Conservation (phyloP, 2,888 invertebrate genomes). For the Epirrhoe tristata region DNA sequence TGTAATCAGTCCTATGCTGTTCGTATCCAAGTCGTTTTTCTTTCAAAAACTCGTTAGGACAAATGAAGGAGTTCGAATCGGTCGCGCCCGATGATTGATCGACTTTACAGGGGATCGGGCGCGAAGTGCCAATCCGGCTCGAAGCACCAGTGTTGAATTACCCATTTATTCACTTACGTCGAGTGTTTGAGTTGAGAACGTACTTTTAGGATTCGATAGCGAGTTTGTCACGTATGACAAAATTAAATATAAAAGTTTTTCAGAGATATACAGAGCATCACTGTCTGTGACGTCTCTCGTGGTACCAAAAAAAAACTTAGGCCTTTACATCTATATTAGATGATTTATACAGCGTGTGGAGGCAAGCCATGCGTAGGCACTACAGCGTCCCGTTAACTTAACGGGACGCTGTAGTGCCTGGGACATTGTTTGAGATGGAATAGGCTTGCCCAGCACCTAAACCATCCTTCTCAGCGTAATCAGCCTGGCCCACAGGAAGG, state of each 20-base stretch:
- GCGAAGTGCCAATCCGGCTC: slow-evolving; percentile 27
- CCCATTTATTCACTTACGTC: slow-evolving; percentile 47
- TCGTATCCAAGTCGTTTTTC: slow-evolving; percentile 9
- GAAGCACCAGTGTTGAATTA: slow-evolving; percentile 42
- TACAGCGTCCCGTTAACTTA: too few species aligned
- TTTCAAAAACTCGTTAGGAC: slow-evolving; percentile 73
- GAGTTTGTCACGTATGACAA: slow-evolving; percentile 4
- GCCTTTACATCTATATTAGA: too few species aligned
- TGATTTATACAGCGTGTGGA: too few species aligned
- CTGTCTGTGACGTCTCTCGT: too few species aligned
- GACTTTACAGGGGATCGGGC: slow-evolving; percentile 43
- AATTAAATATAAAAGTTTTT: background rate
- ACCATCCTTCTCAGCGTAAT: too few species aligned
- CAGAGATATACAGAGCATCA: too few species aligned
- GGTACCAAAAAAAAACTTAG: too few species aligned
- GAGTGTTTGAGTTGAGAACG: slow-evolving; percentile 42
- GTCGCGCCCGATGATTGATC: slow-evolving; percentile 66
- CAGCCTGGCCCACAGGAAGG: too few species aligned
- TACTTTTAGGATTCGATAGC: background rate
- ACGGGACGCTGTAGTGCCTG: too few species aligned
- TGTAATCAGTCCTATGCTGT: background rate
- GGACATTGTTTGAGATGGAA: too few species aligned
- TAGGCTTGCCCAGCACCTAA: too few species aligned
- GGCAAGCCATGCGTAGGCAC: too few species aligned
- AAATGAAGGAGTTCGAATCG: slow-evolving; percentile 79